Base-by-base conservation (phyloP, 2,113 vertebrate genomes). In the Mungos mungo region DNA sequence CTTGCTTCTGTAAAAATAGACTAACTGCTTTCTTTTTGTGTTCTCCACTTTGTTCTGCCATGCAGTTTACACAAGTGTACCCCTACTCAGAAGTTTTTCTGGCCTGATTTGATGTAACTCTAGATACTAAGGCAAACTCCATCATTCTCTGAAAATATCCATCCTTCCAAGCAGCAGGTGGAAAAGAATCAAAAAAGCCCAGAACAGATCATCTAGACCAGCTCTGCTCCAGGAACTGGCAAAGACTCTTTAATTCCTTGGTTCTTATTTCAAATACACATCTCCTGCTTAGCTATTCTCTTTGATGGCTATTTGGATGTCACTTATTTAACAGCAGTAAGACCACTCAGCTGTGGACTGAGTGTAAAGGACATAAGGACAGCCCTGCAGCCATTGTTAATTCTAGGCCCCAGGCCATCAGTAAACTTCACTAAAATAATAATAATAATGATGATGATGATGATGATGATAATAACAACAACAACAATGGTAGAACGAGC, bases 331-430 rank as follows among this genome's bases (percentile, higher is more conserved):
- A 90, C 11, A 94, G 19, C 33, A 90, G n/a, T 66, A 88, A 76
- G 38, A 80, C 13, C 23, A 85, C 21, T 91, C 7, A 66, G 45
- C 52, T 80, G 41, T 80, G 9, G 47, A 93, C 27, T 71, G n/a
- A 82, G 31, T 79, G 63, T 41, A 80, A 21, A 91, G 9, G 41
- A 41, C 50, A 31, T 31, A 82, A 92, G 76, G 65, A 85, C 18
- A 97, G 8, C 18, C 41, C 79, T 91, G 10, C 7, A 69, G 19
- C 2, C 41, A 95, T 88, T 82, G 88, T 89, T 69, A 95, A 92
- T 77, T 96, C 65, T 88, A 85, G n/a, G 41, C 31, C 35, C 41
- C 35, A 82, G 7, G 74, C 19, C 38, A 91, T 41, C 12, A 81
- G 82, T 54, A 91, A 88, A 88, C 2, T n/a, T 84, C 16, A 6